Evolutionary conservation across 2,888 invertebrate species (phyloP).

Genomic region (Leucophenga maculata): DNA sequence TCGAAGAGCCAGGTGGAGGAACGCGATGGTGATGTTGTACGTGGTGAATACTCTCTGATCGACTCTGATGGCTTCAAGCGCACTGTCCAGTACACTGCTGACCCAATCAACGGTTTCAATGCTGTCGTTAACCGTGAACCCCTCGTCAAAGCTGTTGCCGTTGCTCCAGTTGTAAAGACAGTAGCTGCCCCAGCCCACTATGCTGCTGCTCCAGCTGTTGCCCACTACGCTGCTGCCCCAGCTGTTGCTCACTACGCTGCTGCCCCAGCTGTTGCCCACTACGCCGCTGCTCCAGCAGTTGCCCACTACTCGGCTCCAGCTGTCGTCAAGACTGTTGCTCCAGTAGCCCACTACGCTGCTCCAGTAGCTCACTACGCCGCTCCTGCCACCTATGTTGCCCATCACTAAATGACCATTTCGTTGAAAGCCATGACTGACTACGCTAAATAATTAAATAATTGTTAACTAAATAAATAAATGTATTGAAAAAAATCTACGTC

Average conservation of each 20-base stretch:
- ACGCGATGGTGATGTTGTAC: constrained; percentile 70
- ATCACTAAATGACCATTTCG: constrained; percentile 51
- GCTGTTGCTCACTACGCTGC: constrained; percentile 27
- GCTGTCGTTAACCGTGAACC: constrained; percentile 67
- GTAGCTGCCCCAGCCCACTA: too few species aligned
- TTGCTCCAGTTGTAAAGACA: constrained; percentile 45
- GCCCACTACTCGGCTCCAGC: constrained; percentile 30
- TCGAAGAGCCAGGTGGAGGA: constrained; percentile 70
- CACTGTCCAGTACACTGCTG: constrained; percentile 68
- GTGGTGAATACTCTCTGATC: constrained; percentile 69
- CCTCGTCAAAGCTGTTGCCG: constrained; percentile 47
- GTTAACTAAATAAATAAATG: not conserved
- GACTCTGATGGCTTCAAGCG: constrained; percentile 69
- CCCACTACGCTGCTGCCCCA: constrained; percentile 36
- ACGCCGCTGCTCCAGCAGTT: constrained; percentile 19
- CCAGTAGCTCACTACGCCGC: constrained; percentile 23
- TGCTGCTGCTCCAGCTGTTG: constrained; percentile 43
- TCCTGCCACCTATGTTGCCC: constrained; percentile 43
- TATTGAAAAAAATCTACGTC: not conserved
- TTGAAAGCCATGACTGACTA: constrained; percentile 41
- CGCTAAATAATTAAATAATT: not conserved
- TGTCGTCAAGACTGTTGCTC: constrained; percentile 4
- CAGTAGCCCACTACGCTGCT: not conserved
- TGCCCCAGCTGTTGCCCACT: constrained; percentile 3
- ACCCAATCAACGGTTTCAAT: constrained; percentile 68